Conservation (phyloP, 2,888 invertebrate genomes). For the Amaurobius ferox region DNA sequence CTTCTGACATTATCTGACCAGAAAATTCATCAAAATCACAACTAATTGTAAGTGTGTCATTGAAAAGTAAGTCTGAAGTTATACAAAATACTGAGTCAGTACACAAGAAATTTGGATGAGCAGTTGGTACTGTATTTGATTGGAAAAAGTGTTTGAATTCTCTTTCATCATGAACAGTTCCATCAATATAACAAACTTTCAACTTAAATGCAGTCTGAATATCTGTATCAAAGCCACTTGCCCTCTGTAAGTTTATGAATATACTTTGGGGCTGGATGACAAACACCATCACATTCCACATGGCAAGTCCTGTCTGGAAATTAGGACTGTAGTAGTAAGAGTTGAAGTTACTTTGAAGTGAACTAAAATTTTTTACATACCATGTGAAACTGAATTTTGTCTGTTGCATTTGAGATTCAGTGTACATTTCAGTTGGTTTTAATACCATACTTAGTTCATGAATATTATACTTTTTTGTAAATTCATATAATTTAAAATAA, state of each 20-base stretch:
- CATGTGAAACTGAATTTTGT: slow-evolving; percentile 15
- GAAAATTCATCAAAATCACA: neutral
- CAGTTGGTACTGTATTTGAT: neutral
- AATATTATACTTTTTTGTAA: slow-evolving; percentile 5
- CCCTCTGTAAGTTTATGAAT: neutral
- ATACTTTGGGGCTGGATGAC: neutral
- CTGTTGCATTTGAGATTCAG: neutral
- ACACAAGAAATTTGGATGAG: neutral
- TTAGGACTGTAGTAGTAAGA: neutral
- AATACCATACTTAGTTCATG: neutral
- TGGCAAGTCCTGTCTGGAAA: neutral
- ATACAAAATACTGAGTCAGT: neutral
- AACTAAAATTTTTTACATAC: slow-evolving; percentile 19
- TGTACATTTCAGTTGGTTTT: neutral
- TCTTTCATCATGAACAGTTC: neutral
- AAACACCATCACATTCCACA: neutral
- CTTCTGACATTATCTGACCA: neutral
- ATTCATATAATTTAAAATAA: slow-evolving; percentile 1
- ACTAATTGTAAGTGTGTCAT: neutral
- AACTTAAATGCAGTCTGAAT: neutral
- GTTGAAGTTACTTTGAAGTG: neutral
- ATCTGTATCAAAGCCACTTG: neutral
- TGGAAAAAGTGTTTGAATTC: slow-evolving; percentile 6
- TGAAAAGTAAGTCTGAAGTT: neutral
- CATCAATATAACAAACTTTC: neutral